These are phyloP conservation scores for Cliona cf. orientalis DNA, from an alignment of 37 sponge, comb jelly and placozoan species.

Conservation along the genomic window DNA sequence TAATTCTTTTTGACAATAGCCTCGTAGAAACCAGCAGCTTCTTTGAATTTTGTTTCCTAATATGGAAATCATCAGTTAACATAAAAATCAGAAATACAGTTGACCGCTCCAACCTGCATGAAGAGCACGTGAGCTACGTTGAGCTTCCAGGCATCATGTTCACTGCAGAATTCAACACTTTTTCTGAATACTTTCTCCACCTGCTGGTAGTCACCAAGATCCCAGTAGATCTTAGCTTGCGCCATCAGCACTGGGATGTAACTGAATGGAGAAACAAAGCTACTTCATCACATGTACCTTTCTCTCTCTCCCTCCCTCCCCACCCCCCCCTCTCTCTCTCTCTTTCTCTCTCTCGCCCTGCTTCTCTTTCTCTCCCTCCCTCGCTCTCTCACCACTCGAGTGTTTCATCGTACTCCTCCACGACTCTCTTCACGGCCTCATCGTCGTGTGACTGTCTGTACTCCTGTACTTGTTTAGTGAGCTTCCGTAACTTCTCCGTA, in stretches of 20 bases:
- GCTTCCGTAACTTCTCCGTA: conserved; percentile 88
- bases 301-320: too few relatives aligned
- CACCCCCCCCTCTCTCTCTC: background rate
- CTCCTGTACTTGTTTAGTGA: conserved; percentile 96
- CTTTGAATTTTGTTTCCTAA: conserved; percentile 95
- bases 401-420: conserved; percentile 97
- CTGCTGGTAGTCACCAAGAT: conserved; percentile 82
- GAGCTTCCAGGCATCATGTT: conserved; percentile 95
- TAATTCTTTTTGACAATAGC: conserved; percentile 96
- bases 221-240: conserved; percentile 99
- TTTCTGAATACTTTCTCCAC: conserved; percentile 97
- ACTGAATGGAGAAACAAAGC: conserved; percentile 35
- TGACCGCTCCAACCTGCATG: conserved; percentile 79
- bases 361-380: background rate
- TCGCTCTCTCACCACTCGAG: conserved; percentile 77
- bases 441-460: conserved; percentile 87
- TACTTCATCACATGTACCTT: too few relatives aligned
- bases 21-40: conserved; percentile 95
- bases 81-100: background rate
- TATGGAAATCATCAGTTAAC: background rate
- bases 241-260: conserved; percentile 99
- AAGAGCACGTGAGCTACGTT: conserved; percentile 98
- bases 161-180: conserved; percentile 98
- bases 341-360: background rate
- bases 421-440: conserved; percentile 85